Percentiles rank a stretch among this genome's conserved stretches.
Evolutionary conservation across 2,797 vertebrate genomes (phyloP).

Genomic region (Anolis apletophallus): DNA sequence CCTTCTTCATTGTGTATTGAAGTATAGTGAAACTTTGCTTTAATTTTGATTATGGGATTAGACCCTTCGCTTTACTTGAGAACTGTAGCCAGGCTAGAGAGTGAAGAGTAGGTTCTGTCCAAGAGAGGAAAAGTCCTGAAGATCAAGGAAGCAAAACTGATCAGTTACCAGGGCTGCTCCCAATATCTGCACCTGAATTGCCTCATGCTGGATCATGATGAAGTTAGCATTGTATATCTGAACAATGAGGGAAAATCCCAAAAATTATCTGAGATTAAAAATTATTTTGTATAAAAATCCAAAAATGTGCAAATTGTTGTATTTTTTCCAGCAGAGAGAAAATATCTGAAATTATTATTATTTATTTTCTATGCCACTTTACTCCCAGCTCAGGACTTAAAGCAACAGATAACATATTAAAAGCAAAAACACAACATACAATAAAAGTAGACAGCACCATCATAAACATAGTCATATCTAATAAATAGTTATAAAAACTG

Average conservation of each 20-base stretch:
- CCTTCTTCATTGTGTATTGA: neutral
- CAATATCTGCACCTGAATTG: neutral
- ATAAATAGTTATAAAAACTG: no score
- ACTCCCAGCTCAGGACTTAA: no score
- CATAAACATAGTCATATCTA: no score
- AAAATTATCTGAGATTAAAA: neutral
- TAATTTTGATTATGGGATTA: neutral
- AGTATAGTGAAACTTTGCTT: neutral
- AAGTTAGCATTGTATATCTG: neutral
- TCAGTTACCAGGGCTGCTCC: neutral
- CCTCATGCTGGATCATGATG: neutral
- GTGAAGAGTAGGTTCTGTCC: neutral
- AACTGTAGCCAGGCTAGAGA: neutral
- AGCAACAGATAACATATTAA: no score
- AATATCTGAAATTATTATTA: no score
- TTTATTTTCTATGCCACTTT: no score
- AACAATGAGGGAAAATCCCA: neutral
- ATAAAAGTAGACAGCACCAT: no score
- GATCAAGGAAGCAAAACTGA: neutral
- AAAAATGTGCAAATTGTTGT: no score
- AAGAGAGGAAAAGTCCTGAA: neutral
- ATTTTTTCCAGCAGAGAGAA: no score
- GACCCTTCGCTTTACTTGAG: neutral
- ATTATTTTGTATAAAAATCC: no score
- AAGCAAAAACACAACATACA: no score